Percentiles rank a stretch among this genome's conserved stretches.
Conservation (phyloP, 2,113 vertebrate species). For the Climacteris rufus region DNA sequence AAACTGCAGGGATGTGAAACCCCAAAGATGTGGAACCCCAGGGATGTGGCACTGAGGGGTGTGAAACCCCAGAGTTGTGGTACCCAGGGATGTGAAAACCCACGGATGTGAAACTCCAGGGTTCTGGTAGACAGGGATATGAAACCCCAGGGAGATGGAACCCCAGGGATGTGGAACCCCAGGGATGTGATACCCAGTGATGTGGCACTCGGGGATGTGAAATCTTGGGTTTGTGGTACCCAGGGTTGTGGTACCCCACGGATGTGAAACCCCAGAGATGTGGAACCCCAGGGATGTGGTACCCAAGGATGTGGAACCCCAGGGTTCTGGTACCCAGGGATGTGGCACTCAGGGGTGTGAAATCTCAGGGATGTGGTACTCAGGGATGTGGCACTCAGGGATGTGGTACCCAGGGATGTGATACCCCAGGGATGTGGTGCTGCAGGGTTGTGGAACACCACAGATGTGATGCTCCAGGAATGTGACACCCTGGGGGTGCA, state of each 20-base stretch:
- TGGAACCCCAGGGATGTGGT: accelerated
- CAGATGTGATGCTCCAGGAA: not conserved
- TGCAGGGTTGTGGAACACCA: not conserved
- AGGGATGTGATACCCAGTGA: no score
- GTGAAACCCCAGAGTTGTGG: accelerated
- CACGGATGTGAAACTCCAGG: accelerated
- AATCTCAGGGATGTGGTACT: no score
- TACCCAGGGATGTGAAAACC: not conserved
- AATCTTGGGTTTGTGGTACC: no score
- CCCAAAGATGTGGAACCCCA: no score
- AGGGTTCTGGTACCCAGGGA: accelerated
- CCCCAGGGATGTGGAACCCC: accelerated
- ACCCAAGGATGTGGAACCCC: accelerated
- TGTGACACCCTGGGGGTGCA: no score
- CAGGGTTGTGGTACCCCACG: not conserved
- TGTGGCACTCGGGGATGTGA: not conserved
- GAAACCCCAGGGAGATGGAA: no score
- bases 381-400: accelerated
- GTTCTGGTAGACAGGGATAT: no score
- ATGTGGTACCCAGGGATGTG: accelerated
- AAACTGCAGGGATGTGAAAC: accelerated
- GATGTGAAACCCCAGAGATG: not conserved
- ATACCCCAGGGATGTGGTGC: not conserved
- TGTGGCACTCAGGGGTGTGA: no score
- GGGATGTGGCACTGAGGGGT: accelerated